A percentile compares a stretch with the other conserved stretches of the same genome.
These are phyloP conservation scores for Proales similis DNA, from an alignment of 1,140 invertebrate genomes.

Conservation along the genomic window DNA sequence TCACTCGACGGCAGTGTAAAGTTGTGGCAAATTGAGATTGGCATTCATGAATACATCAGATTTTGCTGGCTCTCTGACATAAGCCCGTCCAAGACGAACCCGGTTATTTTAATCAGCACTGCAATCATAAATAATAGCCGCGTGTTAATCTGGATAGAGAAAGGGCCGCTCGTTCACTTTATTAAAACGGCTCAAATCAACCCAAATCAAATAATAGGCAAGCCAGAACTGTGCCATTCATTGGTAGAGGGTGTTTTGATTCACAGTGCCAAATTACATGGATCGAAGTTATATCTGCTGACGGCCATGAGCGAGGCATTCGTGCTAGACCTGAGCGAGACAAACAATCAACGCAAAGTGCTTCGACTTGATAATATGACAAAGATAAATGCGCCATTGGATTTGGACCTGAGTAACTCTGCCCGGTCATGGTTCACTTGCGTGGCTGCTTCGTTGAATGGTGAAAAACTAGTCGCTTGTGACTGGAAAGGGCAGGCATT, in stretches of 20 bases:
- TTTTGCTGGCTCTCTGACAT: no score
- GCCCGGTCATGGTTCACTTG: not conserved
- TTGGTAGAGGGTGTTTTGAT: not conserved
- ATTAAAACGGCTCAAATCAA: not conserved
- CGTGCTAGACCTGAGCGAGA: not conserved
- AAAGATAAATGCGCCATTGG: not conserved
- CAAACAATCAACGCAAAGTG: not conserved
- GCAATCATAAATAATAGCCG: not conserved
- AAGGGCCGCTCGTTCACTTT: not conserved
- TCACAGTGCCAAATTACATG: not conserved
- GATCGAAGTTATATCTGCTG: not conserved
- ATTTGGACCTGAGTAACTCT: not conserved
- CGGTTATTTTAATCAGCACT: not conserved
- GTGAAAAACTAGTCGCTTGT: not conserved
- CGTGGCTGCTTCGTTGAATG: conserved; percentile 7
- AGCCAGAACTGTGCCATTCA: no score
- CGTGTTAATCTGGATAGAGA: not conserved
- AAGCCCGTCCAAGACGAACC: conserved; percentile 10
- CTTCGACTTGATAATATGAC: not conserved
- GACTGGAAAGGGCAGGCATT: not conserved
- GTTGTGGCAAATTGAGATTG: conserved; percentile 47
- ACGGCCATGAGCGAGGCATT: conserved; percentile 10
- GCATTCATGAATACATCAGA: no score
- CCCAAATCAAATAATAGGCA: not conserved
- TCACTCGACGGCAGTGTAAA: conserved; percentile 49